Conservation (phyloP, 2,797 vertebrate species). For the Propithecus deckenii region DNA sequence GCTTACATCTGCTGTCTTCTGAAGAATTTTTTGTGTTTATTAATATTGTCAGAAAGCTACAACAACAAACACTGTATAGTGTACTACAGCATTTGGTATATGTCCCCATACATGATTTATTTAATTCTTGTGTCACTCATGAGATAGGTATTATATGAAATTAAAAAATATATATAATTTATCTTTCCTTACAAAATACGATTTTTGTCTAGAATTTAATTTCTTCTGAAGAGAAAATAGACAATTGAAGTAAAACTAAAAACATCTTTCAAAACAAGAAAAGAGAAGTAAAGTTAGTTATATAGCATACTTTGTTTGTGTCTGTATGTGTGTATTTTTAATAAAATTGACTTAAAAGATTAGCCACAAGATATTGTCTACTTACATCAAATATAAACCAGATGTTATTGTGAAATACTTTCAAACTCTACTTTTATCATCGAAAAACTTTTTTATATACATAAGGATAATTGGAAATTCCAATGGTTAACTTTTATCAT, state of each 20-base stretch:
- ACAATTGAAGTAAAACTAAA: conserved; percentile 48
- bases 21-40: background rate
- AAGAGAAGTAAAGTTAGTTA: conserved; percentile 49
- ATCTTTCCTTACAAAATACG: background rate
- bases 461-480: background rate
- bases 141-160: background rate
- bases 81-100: background rate
- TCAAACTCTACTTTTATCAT: conserved; percentile 59
- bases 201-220: conserved; percentile 47
- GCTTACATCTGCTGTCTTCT: background rate
- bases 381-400: conserved; percentile 75
- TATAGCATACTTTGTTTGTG: conserved; percentile 74
- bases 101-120: background rate
- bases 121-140: background rate
- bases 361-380: conserved; percentile 75
- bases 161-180: conserved; percentile 42
- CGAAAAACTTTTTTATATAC: conserved; percentile 62
- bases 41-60: background rate
- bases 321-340: conserved; percentile 78
- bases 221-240: conserved; percentile 34
- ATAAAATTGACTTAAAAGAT: conserved; percentile 84
- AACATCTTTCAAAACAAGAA: background rate
- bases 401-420: conserved; percentile 76
- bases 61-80: background rate
- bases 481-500: conserved; percentile 33